phyloP scores from a whole-genome alignment of 2,888 invertebrate species.

The Orchesella flavescens region DNA sequence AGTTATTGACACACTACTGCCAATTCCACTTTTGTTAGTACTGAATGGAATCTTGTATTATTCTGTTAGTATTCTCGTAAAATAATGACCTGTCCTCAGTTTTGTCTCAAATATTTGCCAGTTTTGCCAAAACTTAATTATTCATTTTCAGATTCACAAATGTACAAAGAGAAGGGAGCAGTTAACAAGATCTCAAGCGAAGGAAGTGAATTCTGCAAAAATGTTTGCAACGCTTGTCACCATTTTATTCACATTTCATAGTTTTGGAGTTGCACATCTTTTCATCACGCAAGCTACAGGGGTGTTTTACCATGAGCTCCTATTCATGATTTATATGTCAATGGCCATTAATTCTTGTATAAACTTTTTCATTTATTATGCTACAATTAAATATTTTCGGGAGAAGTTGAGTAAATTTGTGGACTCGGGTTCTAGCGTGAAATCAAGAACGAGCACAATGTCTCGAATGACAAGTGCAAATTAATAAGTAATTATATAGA shows the following conservation, averaged over 20 bases:
- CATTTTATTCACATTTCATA: constrained; percentile 8
- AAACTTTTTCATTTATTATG: constrained; percentile 12
- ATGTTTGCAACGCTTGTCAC: constrained; percentile 29
- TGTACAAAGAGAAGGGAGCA: constrained; percentile 2
- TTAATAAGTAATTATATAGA: too few relatives aligned
- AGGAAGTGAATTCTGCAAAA: constrained; percentile 39
- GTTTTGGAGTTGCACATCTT: background rate
- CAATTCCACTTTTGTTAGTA: constrained; percentile 22
- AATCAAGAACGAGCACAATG: too few relatives aligned
- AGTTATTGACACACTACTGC: constrained; percentile 34
- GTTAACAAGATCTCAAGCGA: background rate
- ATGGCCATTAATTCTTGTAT: background rate
- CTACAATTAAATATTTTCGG: background rate
- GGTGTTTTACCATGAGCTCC: background rate
- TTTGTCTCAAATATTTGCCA: background rate
- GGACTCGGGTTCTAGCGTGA: background rate
- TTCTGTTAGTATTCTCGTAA: too few relatives aligned
- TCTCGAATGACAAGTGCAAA: too few relatives aligned
- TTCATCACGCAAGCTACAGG: background rate
- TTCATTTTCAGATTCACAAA: constrained; percentile 23
- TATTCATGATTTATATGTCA: background rate
- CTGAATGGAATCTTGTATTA: constrained; percentile 39
- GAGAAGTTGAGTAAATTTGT: background rate
- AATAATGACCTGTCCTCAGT: background rate
- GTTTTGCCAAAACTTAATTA: background rate